phyloP scores from a whole-genome alignment of 2,888 invertebrate species.

The Sminthurides aquaticus region DNA sequence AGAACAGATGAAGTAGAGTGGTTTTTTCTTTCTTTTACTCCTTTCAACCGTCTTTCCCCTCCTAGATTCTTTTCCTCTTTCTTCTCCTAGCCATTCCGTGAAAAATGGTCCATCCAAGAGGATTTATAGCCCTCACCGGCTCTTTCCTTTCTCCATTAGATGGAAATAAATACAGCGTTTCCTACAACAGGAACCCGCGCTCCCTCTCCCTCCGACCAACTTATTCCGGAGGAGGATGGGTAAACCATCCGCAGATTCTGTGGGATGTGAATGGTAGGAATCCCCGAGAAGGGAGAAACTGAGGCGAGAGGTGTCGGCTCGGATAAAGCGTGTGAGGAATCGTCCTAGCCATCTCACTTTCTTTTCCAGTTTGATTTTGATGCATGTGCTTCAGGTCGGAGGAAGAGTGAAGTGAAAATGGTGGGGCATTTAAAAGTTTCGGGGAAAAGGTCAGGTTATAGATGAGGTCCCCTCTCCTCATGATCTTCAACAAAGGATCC shows the following conservation, averaged over 20 bases:
- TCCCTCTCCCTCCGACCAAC: constrained; percentile 2
- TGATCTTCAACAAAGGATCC: no score
- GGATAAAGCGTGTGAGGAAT: background rate
- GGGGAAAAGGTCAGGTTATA: no score
- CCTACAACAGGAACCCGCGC: background rate
- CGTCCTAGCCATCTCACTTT: background rate
- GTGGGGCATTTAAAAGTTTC: background rate
- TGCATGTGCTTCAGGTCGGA: background rate
- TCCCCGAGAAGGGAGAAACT: no score
- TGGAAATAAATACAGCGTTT: constrained; percentile 20
- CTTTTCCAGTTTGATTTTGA: background rate
- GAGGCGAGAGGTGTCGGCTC: background rate
- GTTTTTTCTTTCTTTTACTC: constrained; percentile 4
- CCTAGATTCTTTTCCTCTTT: background rate
- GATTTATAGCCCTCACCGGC: constrained; percentile 28
- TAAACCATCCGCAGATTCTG: no score
- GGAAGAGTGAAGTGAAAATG: background rate
- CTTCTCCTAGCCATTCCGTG: constrained; percentile 23
- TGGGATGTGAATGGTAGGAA: background rate
- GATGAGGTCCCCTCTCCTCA: no score
- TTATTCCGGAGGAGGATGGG: no score
- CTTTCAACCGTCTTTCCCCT: background rate
- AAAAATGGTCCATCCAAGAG: constrained; percentile 28
- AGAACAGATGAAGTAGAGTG: background rate
- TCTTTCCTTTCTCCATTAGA: constrained; percentile 24